These are phyloP conservation scores for Pteria penguin DNA, from an alignment of 2,888 invertebrate species.

Conservation along the genomic window DNA sequence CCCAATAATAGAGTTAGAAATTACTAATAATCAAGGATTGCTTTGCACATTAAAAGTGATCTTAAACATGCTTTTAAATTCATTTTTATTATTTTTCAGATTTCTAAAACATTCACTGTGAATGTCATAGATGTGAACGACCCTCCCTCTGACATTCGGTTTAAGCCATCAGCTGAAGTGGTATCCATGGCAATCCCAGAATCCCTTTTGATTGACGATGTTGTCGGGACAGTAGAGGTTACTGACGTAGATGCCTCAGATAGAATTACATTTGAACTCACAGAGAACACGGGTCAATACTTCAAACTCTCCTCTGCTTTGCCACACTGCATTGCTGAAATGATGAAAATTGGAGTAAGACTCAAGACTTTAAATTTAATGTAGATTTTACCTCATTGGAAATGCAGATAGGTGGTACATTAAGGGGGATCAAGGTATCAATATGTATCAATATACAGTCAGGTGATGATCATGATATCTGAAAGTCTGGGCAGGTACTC, in stretches of 20 bases:
- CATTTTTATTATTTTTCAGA: conserved; percentile 37
- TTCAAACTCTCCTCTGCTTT: conserved; percentile 44
- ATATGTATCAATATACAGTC: too few relatives aligned
- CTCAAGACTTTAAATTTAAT: too few relatives aligned
- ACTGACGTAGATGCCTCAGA: conserved; percentile 56
- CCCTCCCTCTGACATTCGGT: conserved; percentile 40
- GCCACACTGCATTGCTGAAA: conserved; percentile 2
- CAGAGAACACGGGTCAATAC: conserved; percentile 9
- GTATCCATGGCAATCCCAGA: conserved; percentile 50
- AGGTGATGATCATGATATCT: too few relatives aligned
- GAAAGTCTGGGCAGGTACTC: too few relatives aligned
- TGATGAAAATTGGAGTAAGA: too few relatives aligned
- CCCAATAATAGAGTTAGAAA: too few relatives aligned
- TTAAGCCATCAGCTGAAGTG: conserved; percentile 16
- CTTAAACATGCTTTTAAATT: too few relatives aligned
- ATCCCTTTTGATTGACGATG: conserved; percentile 31
- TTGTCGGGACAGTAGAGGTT: conserved; percentile 44
- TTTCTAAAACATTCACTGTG: conserved; percentile 49
- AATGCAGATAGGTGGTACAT: too few relatives aligned
- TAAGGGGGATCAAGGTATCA: too few relatives aligned
- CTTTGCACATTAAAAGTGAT: too few relatives aligned
- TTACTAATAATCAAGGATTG: too few relatives aligned
- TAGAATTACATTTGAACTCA: conserved; percentile 31
- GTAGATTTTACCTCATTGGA: too few relatives aligned
- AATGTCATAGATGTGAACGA: conserved; percentile 61